Percentiles rank a stretch among this genome's conserved stretches.
These are phyloP conservation scores for Acanthopleura granulata DNA, from an alignment of 2,888 invertebrate species.

Conservation along the genomic window DNA sequence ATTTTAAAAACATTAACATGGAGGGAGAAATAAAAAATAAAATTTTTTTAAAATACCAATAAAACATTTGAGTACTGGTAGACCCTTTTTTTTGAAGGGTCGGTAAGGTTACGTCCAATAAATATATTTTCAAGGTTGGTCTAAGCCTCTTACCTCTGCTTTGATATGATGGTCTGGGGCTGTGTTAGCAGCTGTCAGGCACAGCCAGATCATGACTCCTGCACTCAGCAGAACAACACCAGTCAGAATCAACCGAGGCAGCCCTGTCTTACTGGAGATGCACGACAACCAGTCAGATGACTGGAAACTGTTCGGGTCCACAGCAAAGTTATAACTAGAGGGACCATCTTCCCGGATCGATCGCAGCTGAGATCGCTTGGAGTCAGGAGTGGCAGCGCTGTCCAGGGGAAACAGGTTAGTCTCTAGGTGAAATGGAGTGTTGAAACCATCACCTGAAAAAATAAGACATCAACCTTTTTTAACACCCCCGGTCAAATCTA, in stretches of 20 bases:
- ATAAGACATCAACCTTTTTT: too few relatives aligned
- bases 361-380: conserved; percentile 53
- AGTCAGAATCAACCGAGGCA: conserved; percentile 71
- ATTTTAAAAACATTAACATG: too few relatives aligned
- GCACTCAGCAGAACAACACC: conserved; percentile 70
- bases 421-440: conserved; percentile 59
- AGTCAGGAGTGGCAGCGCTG: conserved; percentile 62
- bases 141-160: conserved; percentile 40
- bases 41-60: too few relatives aligned
- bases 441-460: conserved; percentile 33
- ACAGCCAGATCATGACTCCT: conserved; percentile 72
- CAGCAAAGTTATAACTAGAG: conserved; percentile 1
- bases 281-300: conserved; percentile 59
- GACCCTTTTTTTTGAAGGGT: too few relatives aligned
- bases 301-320: conserved; percentile 1
- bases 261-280: conserved; percentile 71
- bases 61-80: too few relatives aligned
- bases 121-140: too few relatives aligned
- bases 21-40: too few relatives aligned
- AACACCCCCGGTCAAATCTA: too few relatives aligned
- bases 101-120: too few relatives aligned
- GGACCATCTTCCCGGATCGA: conserved; percentile 21
- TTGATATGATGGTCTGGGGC: conserved; percentile 60
- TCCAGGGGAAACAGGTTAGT: conserved; percentile 59
- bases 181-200: conserved; percentile 67